Evolutionary conservation across 2,797 vertebrate genomes (phyloP).

Genomic region (Rhinichthys osculus): DNA sequence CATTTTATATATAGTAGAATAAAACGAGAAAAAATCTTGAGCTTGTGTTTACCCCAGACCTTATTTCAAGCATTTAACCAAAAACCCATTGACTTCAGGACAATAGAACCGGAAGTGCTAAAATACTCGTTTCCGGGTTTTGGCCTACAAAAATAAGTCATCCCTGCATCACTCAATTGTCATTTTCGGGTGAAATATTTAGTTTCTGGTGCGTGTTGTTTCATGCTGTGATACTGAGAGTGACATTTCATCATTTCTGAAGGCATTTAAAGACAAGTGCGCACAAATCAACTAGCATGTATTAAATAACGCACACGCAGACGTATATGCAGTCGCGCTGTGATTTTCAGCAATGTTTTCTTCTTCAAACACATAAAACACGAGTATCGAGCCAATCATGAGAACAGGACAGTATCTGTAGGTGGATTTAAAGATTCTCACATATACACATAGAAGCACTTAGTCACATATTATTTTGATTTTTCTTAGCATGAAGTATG

Average conservation of each 20-base stretch:
- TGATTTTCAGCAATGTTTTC: not conserved
- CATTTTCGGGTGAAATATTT: not conserved
- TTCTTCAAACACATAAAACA: not conserved
- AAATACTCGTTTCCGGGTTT: too few species aligned
- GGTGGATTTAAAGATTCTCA: constrained; percentile 34
- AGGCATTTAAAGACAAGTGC: not conserved
- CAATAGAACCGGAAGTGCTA: not conserved
- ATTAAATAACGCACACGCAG: not conserved
- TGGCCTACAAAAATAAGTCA: not conserved
- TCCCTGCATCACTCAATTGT: not conserved
- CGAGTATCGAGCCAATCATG: not conserved
- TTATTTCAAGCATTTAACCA: too few species aligned
- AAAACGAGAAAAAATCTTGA: too few species aligned
- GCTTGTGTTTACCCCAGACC: too few species aligned
- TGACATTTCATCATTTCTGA: constrained; percentile 4
- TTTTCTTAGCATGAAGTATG: constrained; percentile 20
- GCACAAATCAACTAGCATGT: not conserved
- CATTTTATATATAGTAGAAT: too few species aligned
- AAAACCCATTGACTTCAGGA: not conserved
- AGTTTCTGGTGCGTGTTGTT: constrained; percentile 12
- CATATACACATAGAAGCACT: constrained; percentile 37
- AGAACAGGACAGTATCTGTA: constrained; percentile 22
- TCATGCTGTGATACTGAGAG: not conserved
- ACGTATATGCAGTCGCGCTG: too few species aligned
- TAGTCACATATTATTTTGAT: constrained; percentile 14